These are phyloP conservation scores for Saturnia japonica DNA, from an alignment of 2,888 invertebrate species.

Conservation along the genomic window DNA sequence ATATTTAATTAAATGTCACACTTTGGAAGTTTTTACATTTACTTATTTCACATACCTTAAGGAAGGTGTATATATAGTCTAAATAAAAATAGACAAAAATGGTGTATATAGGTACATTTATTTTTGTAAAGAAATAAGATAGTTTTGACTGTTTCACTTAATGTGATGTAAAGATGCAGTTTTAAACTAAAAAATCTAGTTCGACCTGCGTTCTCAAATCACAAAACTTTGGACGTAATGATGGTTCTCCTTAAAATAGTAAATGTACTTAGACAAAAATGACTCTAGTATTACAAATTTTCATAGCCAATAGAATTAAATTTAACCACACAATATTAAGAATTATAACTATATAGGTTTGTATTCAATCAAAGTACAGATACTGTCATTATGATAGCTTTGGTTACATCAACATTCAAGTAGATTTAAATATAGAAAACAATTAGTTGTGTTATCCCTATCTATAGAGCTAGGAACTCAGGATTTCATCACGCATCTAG, in stretches of 20 bases:
- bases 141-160: neutral
- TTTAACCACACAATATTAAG: neutral
- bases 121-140: neutral
- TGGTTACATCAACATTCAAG: neutral
- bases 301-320: neutral
- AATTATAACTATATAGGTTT: neutral
- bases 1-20: constrained; percentile 4
- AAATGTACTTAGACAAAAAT: neutral
- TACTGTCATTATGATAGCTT: neutral
- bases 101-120: neutral
- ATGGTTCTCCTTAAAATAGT: neutral
- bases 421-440: neutral
- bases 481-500: neutral
- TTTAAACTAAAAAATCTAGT: neutral
- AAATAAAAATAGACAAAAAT: neutral
- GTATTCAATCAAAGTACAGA: neutral
- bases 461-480: no score
- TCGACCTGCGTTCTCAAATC: neutral
- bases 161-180: neutral
- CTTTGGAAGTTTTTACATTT: neutral
- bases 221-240: neutral
- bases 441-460: neutral
- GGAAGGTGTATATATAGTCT: neutral
- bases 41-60: neutral
- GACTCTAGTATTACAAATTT: neutral